Evolutionary conservation across 2,113 vertebrate species (phyloP).

Genomic region (Isichthys henryi): DNA sequence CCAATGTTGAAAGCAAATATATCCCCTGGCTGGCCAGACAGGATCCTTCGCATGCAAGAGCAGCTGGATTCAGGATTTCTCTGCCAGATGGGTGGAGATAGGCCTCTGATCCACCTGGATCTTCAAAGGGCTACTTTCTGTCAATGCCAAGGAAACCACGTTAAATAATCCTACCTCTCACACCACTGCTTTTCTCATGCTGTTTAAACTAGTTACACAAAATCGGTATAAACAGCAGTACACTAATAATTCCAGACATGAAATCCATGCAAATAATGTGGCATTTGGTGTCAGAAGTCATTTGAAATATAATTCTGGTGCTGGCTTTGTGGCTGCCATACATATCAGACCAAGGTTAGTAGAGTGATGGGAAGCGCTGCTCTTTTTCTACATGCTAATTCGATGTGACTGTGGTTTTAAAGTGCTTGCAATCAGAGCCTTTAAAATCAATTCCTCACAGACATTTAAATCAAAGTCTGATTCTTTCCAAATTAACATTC

Average conservation of each 20-base stretch:
- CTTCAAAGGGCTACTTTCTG: background rate
- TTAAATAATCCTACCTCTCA: constrained; percentile 77
- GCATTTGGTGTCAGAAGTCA: background rate
- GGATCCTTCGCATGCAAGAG: background rate
- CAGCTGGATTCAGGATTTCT: background rate
- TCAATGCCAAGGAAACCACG: constrained; percentile 53
- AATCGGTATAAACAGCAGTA: background rate
- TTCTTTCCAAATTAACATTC: constrained; percentile 7
- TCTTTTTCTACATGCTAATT: background rate
- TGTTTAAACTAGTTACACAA: background rate
- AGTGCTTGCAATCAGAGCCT: background rate
- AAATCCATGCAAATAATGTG: background rate
- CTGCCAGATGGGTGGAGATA: background rate
- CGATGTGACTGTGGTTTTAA: background rate
- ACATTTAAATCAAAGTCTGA: constrained; percentile 4
- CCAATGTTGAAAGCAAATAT: background rate
- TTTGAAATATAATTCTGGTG: background rate
- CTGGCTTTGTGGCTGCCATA: background rate
- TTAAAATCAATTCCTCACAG: constrained; percentile 6
- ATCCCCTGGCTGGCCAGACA: background rate
- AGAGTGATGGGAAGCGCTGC: background rate
- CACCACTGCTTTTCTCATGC: background rate
- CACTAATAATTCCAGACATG: background rate
- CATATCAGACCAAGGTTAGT: background rate
- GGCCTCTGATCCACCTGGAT: background rate